These are phyloP conservation scores for Anastrepha obliqua DNA, from an alignment of 1,140 invertebrate species.

Conservation along the genomic window DNA sequence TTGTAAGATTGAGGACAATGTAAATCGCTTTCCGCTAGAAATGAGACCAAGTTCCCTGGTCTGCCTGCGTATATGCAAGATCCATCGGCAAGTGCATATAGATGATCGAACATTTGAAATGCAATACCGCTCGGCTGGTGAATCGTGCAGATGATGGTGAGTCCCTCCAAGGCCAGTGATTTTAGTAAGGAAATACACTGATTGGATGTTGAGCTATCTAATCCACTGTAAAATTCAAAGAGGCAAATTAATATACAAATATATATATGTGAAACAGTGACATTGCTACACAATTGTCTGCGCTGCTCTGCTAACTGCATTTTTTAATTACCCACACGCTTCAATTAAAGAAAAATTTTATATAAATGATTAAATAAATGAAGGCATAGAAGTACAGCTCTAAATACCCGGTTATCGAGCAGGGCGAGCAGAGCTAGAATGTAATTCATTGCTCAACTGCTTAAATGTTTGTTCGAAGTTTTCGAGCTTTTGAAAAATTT, in stretches of 20 bases:
- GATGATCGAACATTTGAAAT: constrained; percentile 92
- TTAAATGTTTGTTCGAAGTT: too few species aligned
- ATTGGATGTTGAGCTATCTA: constrained; percentile 93
- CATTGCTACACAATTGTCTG: too few species aligned
- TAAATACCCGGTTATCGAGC: too few species aligned
- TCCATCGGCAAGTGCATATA: constrained; percentile 88
- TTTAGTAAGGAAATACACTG: constrained; percentile 89
- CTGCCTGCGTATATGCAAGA: constrained; percentile 89
- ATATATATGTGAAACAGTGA: too few species aligned
- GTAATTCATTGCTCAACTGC: too few species aligned
- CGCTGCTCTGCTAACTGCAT: too few species aligned
- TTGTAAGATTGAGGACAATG: constrained; percentile 92
- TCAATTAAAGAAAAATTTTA: too few species aligned
- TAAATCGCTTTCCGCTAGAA: constrained; percentile 82
- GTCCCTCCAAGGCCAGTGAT: constrained; percentile 87
- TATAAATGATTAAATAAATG: too few species aligned
- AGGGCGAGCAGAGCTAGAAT: too few species aligned
- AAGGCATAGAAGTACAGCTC: too few species aligned
- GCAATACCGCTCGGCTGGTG: constrained; percentile 93
- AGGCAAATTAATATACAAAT: background rate
- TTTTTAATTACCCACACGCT: too few species aligned
- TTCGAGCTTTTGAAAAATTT: too few species aligned
- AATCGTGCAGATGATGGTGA: constrained; percentile 94
- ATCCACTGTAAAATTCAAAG: constrained; percentile 81
- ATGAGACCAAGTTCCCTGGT: constrained; percentile 83